A percentile compares a stretch with the other conserved stretches of the same genome.
Evolutionary conservation across 2,113 vertebrate genomes (phyloP).

Genomic region (Penelope pileata): DNA sequence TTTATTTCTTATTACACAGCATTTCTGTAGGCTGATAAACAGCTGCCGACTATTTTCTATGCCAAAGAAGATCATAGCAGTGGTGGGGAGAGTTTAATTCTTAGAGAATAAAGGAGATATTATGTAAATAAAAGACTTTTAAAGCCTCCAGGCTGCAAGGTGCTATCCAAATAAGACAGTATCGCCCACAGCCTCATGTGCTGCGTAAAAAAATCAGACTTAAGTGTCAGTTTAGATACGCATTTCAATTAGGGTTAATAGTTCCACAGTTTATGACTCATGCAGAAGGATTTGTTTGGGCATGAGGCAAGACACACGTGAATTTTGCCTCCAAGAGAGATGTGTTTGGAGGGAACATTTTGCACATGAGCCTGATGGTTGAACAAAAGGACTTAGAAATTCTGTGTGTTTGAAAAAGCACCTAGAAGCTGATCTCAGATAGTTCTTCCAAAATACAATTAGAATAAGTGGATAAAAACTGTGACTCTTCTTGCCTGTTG

Average conservation of each 20-base stretch:
- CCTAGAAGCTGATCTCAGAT: not conserved
- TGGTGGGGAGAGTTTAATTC: conserved; percentile 9
- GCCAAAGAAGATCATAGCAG: conserved; percentile 43
- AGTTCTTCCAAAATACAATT: not conserved
- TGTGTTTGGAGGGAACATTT: not conserved
- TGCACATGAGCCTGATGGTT: not conserved
- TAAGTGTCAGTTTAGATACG: conserved; percentile 49
- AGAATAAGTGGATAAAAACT: not conserved
- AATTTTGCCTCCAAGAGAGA: not conserved
- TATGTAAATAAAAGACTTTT: conserved; percentile 59
- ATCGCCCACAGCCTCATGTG: conserved; percentile 23
- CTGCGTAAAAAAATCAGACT: conserved; percentile 32
- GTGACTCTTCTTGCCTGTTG: not conserved
- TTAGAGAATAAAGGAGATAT: conserved; percentile 57
- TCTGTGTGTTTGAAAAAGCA: not conserved
- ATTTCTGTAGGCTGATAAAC: conserved; percentile 65
- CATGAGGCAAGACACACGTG: not conserved
- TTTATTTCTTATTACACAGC: conserved; percentile 46
- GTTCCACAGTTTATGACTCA: conserved; percentile 34
- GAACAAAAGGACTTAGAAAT: not conserved
- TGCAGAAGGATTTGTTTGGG: not conserved
- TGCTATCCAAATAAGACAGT: conserved; percentile 36
- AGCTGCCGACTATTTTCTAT: conserved; percentile 53
- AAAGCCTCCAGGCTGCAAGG: conserved; percentile 45
- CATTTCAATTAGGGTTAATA: conserved; percentile 62